A percentile compares a stretch with the other conserved stretches of the same genome.
Conservation (phyloP, 2,888 invertebrate species). For the Timandra comae region DNA sequence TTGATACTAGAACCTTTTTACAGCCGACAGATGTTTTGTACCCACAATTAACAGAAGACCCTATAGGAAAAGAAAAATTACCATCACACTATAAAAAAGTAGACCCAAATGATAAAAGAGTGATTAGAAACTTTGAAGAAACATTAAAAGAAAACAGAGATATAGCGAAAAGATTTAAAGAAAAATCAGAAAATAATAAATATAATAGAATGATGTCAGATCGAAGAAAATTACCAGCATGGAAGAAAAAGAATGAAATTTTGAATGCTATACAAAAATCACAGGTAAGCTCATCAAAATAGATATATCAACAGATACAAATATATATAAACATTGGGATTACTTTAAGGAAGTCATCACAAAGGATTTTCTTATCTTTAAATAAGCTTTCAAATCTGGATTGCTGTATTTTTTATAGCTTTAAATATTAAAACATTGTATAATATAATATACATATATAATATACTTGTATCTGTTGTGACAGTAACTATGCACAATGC, state of each 20-base stretch:
- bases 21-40: constrained; percentile 77
- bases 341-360: too few relatives aligned
- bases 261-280: constrained; percentile 79
- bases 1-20: constrained; percentile 70
- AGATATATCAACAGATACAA: too few relatives aligned
- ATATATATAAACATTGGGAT: too few relatives aligned
- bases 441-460: too few relatives aligned
- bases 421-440: too few relatives aligned
- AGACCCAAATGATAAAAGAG: constrained; percentile 72
- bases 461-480: too few relatives aligned
- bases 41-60: constrained; percentile 71
- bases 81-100: constrained; percentile 82
- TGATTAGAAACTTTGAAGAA: constrained; percentile 68
- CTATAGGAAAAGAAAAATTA: constrained; percentile 35
- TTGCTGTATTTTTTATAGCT: too few relatives aligned
- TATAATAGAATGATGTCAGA: constrained; percentile 81
- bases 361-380: too few relatives aligned
- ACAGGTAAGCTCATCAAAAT: constrained; percentile 51
- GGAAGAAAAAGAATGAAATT: constrained; percentile 82
- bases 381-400: too few relatives aligned
- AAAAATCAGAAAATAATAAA: constrained; percentile 76
- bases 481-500: too few relatives aligned
- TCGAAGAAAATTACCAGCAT: constrained; percentile 83
- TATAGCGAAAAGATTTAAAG: constrained; percentile 78
- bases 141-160: constrained; percentile 78